Conservation (phyloP, 2,888 invertebrate genomes). For the Hirtodrosophila cameraria region DNA sequence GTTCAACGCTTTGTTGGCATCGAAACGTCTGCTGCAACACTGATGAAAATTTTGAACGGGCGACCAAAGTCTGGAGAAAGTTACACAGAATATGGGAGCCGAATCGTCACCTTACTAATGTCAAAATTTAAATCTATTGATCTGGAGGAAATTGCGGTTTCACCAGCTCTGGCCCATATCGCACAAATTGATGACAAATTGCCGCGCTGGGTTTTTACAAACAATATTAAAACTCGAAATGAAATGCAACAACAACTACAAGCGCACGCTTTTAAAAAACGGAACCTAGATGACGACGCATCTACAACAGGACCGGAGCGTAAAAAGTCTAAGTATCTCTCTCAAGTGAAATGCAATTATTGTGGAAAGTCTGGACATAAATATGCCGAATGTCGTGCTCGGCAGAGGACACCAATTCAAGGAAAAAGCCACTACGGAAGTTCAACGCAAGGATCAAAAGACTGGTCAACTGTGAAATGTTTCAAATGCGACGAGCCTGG, state of each 20-base stretch:
- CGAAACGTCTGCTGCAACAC: background rate
- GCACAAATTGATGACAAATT: conserved; percentile 14
- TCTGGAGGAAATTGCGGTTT: conserved; percentile 15
- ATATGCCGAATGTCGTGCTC: no score
- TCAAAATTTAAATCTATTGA: conserved; percentile 10
- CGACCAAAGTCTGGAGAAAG: conserved; percentile 12
- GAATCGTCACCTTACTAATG: conserved; percentile 9
- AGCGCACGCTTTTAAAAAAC: no score
- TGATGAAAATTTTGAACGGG: conserved; percentile 1
- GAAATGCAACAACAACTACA: no score
- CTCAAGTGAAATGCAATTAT: no score
- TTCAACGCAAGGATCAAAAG: conserved; percentile 2
- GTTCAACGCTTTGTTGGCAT: conserved; percentile 4
- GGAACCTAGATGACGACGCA: no score
- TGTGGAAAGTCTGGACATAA: no score
- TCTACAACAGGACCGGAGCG: no score
- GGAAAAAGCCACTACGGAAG: no score
- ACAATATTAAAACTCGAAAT: no score
- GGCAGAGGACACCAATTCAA: no score
- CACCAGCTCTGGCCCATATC: conserved; percentile 10
- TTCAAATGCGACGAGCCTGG: conserved; percentile 16
- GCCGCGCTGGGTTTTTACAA: no score
- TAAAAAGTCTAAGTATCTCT: no score
- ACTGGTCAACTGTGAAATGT: conserved; percentile 5
- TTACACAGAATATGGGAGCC: conserved; percentile 9